Base-by-base conservation (phyloP, 2,797 vertebrate species). In the Melopsittacus undulatus region DNA sequence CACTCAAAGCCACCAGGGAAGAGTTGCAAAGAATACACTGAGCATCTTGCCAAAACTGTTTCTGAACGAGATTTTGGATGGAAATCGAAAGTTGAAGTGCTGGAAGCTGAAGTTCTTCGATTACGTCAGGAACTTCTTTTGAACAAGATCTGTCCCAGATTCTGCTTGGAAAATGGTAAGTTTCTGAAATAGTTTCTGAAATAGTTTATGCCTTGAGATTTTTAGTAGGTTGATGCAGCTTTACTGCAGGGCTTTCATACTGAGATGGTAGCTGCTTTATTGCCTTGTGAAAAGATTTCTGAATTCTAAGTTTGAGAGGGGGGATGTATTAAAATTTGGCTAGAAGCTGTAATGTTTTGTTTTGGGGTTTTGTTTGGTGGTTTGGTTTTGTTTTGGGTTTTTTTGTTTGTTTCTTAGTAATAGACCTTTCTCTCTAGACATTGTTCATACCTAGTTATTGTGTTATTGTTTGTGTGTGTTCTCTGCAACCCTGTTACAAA, bases 51-150 rank as follows among this genome's bases (percentile, higher is more conserved):
- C 30, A 68, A 82, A 70, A 40, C 68, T 57, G 52, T 98, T 73
- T 97, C 88, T 5, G 38, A 93, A 62, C 95, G 84, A 77, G 97
- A 98, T 45, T 96, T 92, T 32, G 89, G 92, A 46, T 98, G 98
- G 98, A 98, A 89, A 94, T 92, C 77, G 1, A 98, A 96, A 93
- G 98, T 97, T 29, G 85, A 96, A 96, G 92, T 30, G 6, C 97
- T 99, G 82, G 98, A 99, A 97, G 97, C 97, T 83, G 98, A 99
- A 97, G 97, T 99, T 94, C 97, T 99, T 81, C 96, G 91, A 45
- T 98, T 99, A 89, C 98, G 94, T 20, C 99, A 98, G 94, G 97
- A 99, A 56, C 92, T 98, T 54, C 95, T 99, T 83, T 94, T 99
- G 75, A 94, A 67, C 73, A 98, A 84, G 72, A 87, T 97, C 85